Conservation (phyloP, 2,113 vertebrate species). For the Chlamydotis undulata region DNA sequence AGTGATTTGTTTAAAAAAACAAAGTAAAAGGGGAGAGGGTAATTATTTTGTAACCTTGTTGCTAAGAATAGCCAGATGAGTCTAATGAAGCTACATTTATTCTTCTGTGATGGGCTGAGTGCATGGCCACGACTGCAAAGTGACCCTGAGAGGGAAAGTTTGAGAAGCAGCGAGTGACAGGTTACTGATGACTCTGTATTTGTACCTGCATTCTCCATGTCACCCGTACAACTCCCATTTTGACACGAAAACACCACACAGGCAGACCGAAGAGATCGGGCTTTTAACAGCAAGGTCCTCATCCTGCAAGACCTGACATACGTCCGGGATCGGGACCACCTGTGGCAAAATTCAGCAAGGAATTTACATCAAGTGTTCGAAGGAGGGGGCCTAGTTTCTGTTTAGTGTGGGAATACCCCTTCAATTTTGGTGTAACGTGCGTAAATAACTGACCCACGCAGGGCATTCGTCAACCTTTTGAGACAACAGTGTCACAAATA, state of each 20-base stretch:
- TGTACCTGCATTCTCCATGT: neutral
- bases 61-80: neutral
- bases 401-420: neutral
- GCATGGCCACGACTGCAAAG: rapidly evolving
- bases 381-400: rapidly evolving
- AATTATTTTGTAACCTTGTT: neutral
- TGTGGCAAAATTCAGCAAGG: neutral
- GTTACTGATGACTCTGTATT: neutral
- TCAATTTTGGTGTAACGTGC: rapidly evolving
- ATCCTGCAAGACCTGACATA: rapidly evolving
- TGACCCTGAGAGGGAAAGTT: neutral
- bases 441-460: neutral
- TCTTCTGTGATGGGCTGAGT: neutral
- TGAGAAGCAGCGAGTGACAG: rapidly evolving
- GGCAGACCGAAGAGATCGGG: rapidly evolving
- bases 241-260: rapidly evolving
- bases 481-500: rapidly evolving
- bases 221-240: neutral
- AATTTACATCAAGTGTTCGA: neutral
- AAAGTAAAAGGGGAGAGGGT: neutral
- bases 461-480: rapidly evolving
- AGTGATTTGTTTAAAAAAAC: neutral
- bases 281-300: neutral
- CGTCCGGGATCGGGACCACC: rapidly evolving
- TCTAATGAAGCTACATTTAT: neutral